These are phyloP conservation scores for Protodeltote pygarga DNA, from an alignment of 2,888 invertebrate genomes.

Conservation along the genomic window DNA sequence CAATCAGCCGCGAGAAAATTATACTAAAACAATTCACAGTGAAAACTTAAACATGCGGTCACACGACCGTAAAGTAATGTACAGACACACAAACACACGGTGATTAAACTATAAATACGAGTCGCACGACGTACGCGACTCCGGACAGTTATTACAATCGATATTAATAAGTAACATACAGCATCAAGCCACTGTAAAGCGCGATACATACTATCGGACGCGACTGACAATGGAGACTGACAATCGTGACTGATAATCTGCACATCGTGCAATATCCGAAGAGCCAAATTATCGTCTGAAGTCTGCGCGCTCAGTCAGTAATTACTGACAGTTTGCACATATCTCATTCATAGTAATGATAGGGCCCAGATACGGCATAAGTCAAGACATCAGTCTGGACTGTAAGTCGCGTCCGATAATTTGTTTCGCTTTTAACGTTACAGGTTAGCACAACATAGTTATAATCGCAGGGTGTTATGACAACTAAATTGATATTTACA, in stretches of 20 bases:
- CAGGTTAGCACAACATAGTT: conserved; percentile 25
- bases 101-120: conserved; percentile 49
- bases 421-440: too few species aligned
- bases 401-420: too few species aligned
- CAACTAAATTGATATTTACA: conserved; percentile 76
- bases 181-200: conserved; percentile 35
- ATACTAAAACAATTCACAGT: conserved; percentile 61
- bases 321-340: too few species aligned
- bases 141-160: conserved; percentile 32
- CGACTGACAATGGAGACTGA: too few species aligned
- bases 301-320: too few species aligned
- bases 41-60: conserved; percentile 44
- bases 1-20: conserved; percentile 62
- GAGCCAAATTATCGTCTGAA: too few species aligned
- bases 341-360: too few species aligned
- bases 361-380: too few species aligned
- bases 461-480: conserved; percentile 22
- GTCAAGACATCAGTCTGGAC: too few species aligned
- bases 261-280: too few species aligned
- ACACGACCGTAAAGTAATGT: conserved; percentile 35
- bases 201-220: too few species aligned
- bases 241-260: too few species aligned
- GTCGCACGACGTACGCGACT: conserved; percentile 46
- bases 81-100: conserved; percentile 47
- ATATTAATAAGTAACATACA: conserved; percentile 19